Base-by-base conservation (phyloP, 2,797 vertebrate species). In the Petrocephalus schoutedeni region DNA sequence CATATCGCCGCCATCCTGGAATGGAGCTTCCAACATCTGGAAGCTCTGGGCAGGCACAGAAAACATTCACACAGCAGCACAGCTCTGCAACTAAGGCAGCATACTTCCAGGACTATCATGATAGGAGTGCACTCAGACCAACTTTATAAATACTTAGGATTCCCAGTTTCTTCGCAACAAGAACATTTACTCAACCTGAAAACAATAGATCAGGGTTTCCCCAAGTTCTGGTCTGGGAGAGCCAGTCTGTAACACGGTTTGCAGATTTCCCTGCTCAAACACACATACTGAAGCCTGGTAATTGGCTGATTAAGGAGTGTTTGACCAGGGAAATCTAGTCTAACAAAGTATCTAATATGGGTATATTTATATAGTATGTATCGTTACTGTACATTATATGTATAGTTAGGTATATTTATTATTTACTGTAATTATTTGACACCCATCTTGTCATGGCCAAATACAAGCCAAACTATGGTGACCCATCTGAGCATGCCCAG, bases 1-100 rank as follows among this genome's bases (percentile, higher is more conserved):
- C 80, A 41, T 90, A 53, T 49, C 59, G 2, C 23, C 54, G 10
- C 51, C 91, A 0, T 23, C 41, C 86, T 82, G 85, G 84, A 64
- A 87, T 67, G 86, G 84, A 0, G 88, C 90, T 86, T 92, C 92
- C 86, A 94, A 7, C 0, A 53, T 89, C 80, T 90, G 74, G 89
- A 95, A 93, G 36, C 93, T 94, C 95, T 96, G 88, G 0, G 88
- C 36, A 23, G 49, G 28, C 54, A 14, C 77, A 57, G 51, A 23
- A 57, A 19, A 9, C 8, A 32, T 12, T 32, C 21, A 74, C 28
- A 45, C 23, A 77, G 49, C 41, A 7, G 6, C n/a, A 41, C 88
- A 9, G 28, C 21, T 28, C 9, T 64, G 23, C 61, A 28, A n/a
- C 1, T 64, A 67, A 32, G 10, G 71, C 1, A 19, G 36, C 36